Evolutionary conservation across 2,113 vertebrate genomes (phyloP).

Genomic region (Brachypteracias leptosomus): DNA sequence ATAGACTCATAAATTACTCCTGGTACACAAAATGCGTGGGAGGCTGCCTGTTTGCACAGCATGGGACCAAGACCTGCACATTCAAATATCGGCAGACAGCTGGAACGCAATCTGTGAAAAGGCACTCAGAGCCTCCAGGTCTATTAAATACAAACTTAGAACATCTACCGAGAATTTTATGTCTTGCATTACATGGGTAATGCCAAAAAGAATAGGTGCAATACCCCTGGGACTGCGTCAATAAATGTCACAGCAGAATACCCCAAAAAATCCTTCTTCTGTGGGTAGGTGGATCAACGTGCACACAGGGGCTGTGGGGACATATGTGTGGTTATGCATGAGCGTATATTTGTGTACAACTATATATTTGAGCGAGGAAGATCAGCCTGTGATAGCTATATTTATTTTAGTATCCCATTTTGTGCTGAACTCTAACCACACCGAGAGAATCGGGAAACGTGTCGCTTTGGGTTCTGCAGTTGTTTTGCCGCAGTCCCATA

Average conservation of each 20-base stretch:
- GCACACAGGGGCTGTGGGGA: background rate
- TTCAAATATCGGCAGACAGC: constrained; percentile 70
- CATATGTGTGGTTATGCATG: background rate
- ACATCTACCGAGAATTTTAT: constrained; percentile 67
- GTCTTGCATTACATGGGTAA: constrained; percentile 16
- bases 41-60: constrained; percentile 70
- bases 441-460: fast-evolving
- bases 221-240: constrained; percentile 20
- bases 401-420: background rate
- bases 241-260: constrained; percentile 36
- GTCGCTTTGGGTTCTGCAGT: background rate
- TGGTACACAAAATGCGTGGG: constrained; percentile 66
- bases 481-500: background rate
- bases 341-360: background rate
- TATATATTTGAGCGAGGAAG: background rate
- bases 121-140: constrained; percentile 61
- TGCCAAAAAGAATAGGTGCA: constrained; percentile 46
- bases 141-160: constrained; percentile 69
- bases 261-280: background rate
- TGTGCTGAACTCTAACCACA: background rate
- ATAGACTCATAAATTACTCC: constrained; percentile 72
- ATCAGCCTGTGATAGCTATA: background rate
- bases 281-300: background rate
- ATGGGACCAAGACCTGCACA: constrained; percentile 61
- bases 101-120: constrained; percentile 74